Evolutionary conservation across 1,140 invertebrate species (phyloP).

Genomic region (Pseudomyrmex concolor): DNA sequence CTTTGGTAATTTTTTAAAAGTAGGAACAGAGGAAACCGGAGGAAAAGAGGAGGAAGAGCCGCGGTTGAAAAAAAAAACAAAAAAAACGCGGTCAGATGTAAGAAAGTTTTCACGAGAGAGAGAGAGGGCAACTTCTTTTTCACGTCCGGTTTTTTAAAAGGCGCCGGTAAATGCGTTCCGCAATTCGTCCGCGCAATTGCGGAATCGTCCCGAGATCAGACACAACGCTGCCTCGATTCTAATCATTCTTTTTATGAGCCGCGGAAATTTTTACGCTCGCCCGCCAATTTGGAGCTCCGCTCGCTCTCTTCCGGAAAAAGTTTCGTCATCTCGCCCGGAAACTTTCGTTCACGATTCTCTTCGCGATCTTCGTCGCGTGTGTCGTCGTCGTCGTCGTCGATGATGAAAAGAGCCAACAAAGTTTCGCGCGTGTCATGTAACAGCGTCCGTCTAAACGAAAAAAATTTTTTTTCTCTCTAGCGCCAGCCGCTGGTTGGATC

Average conservation of each 20-base stretch:
- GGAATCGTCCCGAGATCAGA: slow-evolving; percentile 8
- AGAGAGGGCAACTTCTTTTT: slow-evolving; percentile 7
- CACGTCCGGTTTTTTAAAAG: slow-evolving; percentile 8
- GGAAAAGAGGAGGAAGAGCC: slow-evolving; percentile 13
- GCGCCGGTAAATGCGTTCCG: slow-evolving; percentile 1
- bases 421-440: background rate
- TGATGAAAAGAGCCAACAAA: slow-evolving; percentile 11
- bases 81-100: slow-evolving; percentile 34
- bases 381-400: background rate
- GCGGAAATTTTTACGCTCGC: slow-evolving; percentile 14
- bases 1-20: slow-evolving; percentile 53
- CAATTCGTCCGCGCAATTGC: slow-evolving; percentile 1
- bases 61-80: background rate
- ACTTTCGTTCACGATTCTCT: slow-evolving; percentile 2
- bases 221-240: background rate
- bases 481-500: background rate
- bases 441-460: slow-evolving; percentile 13
- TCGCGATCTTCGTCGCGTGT: background rate
- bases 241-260: slow-evolving; percentile 37
- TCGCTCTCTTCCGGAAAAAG: background rate
- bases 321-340: slow-evolving; percentile 25
- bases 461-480: background rate
- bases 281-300: slow-evolving; percentile 19
- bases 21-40: background rate
- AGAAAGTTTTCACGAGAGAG: slow-evolving; percentile 22